Base-by-base conservation (phyloP, 2,113 vertebrate genomes). In the Oncorhynchus masou region DNA sequence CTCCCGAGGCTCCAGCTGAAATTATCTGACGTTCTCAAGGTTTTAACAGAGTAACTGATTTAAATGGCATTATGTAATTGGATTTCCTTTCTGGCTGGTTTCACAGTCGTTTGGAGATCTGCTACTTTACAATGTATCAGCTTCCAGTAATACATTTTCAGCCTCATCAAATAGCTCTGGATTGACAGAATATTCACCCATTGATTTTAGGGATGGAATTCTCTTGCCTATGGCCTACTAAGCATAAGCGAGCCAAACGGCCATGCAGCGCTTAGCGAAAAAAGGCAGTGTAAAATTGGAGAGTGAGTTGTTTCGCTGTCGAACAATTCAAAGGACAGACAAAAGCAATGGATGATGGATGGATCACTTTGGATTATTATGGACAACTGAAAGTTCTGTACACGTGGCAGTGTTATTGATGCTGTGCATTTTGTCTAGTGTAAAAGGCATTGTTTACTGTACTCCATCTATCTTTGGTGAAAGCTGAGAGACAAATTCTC, bases 61-160 rank as follows among this genome's bases (percentile, higher is more conserved):
- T 77, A 79, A 87, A 81, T 68, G 65, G 49, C 66, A 81, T 79
- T 66, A 79, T 80, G 74, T 76, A 83, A 85, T 78, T 79, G 62
- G 81, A 83, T 81, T 82, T 82, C 77, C n/a, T 75, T 73, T 78
- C 71, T 77, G 73, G 65, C 65, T 84, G 78, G 31, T 78, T 79
- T 80, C 73, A 78, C 70, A 54, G 71, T 76, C 5, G 13, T 60
- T 54, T 68, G 54, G 70, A 62, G 59, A 79, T 77, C 62, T 74
- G 27, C 39, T 3, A 3, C 73, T 51, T n/a, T 5, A 3, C 73
- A 45, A 25, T 76, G 67, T 70, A 70, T 15, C 71, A 78, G 68
- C 62, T 39, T 77, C 27, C 64, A 73, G 11, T 79, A 76, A 78
- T 71, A 64, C 71, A 79, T 76, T 76, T 64, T 85, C 62, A 82